Percentiles rank a stretch among this genome's conserved stretches.
phyloP scores from a whole-genome alignment of 2,888 invertebrate genomes.

The Sinotaia quadrata region DNA sequence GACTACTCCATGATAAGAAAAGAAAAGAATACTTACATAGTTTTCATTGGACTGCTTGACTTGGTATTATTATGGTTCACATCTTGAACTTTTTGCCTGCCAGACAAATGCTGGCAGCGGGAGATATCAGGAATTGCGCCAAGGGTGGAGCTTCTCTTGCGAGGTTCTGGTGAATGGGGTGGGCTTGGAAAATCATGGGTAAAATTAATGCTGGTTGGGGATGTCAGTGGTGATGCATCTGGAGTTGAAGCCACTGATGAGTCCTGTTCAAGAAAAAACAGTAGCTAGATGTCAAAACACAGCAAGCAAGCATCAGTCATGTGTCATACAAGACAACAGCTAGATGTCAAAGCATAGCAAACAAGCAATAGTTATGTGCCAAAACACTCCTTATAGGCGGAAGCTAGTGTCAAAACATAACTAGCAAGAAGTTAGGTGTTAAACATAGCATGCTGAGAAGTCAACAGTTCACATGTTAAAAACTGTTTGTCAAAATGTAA shows the following conservation, averaged over 20 bases:
- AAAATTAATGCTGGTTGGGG: conserved; percentile 53
- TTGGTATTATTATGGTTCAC: conserved; percentile 36
- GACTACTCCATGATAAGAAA: too few relatives aligned
- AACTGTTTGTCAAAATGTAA: too few relatives aligned
- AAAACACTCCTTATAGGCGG: too few relatives aligned
- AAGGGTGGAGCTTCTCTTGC: conserved; percentile 63
- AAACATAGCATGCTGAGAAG: too few relatives aligned
- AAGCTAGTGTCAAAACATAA: too few relatives aligned
- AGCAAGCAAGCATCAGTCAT: not conserved
- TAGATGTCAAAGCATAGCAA: too few relatives aligned
- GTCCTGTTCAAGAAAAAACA: conserved; percentile 45
- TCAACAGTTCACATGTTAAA: too few relatives aligned
- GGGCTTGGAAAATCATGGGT: conserved; percentile 56
- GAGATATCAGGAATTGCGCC: conserved; percentile 50
- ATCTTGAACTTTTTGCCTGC: conserved; percentile 29
- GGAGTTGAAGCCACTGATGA: conserved; percentile 57
- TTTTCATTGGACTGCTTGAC: conserved; percentile 68
- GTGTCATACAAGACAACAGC: not conserved
- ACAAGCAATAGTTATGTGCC: too few relatives aligned
- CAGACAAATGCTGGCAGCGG: conserved; percentile 13
- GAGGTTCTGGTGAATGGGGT: conserved; percentile 43
- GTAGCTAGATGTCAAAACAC: too few relatives aligned
- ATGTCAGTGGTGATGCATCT: conserved; percentile 57
- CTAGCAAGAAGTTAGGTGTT: too few relatives aligned
- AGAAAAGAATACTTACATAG: conserved; percentile 70